Evolutionary conservation across 2,888 invertebrate species (phyloP), one percentile per base, ranked within the genome.

Genomic region (Drosophila koepferae): DNA sequence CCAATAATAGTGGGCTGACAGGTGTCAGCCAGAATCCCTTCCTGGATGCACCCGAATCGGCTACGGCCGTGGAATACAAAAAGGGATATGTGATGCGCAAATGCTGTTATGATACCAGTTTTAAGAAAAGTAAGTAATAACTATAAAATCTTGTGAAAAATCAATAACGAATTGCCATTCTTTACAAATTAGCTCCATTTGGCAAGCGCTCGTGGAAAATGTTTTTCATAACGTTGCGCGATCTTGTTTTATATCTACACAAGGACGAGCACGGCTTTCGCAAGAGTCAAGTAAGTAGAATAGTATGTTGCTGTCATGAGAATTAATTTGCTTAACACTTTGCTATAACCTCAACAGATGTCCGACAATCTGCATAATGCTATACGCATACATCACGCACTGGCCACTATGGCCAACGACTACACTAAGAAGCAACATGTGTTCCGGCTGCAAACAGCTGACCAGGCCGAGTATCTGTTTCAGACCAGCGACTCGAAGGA

Each of bases 141-240:
- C 9, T 8, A 23, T 38, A 0, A 16, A 20, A 2, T 18, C 0
- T 20, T 14, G 7, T 3, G 10, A 23, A 34, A 41, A 12, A 20
- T n/a, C n/a, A 41, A 16, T n/a, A 18, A 16, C 14, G 4, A 12
- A 4, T 8, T 23, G 8, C 3, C 1, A 4, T 6, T 16, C 8
- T 8, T n/a, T 43, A 31, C 9, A 12, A 12, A 58, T 0, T 93
- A 98, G 98, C 98, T 86, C 97, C 98, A 56, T 97, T 99, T 93
- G 99, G 99, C 51, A 98, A 99, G 92, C 96, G 99, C 86, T 98
- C 99, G 63, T 99, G 99, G 99, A 98, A 98, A 94, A 99, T 99
- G 99, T 98, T 98, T 94, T 99, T 98, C 94, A 99, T 98, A 92
- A 98, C 98, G 74, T 94, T 99, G 81, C 95, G 98, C 77, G 99